These are phyloP conservation scores for Stegodyphus dumicola DNA, from an alignment of 1,140 invertebrate species.

Conservation along the genomic window DNA sequence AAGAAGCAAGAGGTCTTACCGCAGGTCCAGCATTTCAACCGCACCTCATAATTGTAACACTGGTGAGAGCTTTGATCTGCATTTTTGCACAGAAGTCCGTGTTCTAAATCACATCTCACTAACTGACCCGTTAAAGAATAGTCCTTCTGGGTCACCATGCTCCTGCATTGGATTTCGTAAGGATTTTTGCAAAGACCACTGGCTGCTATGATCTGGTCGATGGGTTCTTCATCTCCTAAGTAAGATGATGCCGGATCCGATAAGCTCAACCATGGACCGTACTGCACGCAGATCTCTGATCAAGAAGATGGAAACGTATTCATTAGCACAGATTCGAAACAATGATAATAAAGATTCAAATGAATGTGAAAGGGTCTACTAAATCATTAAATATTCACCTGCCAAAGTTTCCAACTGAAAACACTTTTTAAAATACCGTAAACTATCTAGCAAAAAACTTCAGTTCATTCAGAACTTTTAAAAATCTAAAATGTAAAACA, in stretches of 20 bases:
- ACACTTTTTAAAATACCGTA: too few species aligned
- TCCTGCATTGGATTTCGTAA: slow-evolving; percentile 65
- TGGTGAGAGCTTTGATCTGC: slow-evolving; percentile 4
- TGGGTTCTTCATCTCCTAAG: slow-evolving; percentile 60
- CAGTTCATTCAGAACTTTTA: too few species aligned
- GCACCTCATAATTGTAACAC: slow-evolving; percentile 67
- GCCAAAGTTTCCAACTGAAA: too few species aligned
- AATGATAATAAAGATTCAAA: too few species aligned
- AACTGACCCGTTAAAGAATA: slow-evolving; percentile 63
- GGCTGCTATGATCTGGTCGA: slow-evolving; percentile 31
- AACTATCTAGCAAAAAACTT: too few species aligned
- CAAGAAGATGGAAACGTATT: background rate
- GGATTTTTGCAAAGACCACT: slow-evolving; percentile 63
- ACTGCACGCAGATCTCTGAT: slow-evolving; percentile 54
- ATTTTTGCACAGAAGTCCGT: slow-evolving; percentile 68
- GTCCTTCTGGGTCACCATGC: slow-evolving; percentile 31
- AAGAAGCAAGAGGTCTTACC: slow-evolving; percentile 27
- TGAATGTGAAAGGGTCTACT: too few species aligned
- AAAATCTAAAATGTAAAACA: too few species aligned
- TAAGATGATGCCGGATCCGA: slow-evolving; percentile 54
- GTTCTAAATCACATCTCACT: slow-evolving; percentile 66
- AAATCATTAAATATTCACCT: too few species aligned
- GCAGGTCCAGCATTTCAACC: slow-evolving; percentile 66
- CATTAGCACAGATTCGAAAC: too few species aligned
- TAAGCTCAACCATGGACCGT: slow-evolving; percentile 66